Base-by-base conservation (phyloP, 2,113 vertebrate genomes). In the Notarius quadriscutis region DNA sequence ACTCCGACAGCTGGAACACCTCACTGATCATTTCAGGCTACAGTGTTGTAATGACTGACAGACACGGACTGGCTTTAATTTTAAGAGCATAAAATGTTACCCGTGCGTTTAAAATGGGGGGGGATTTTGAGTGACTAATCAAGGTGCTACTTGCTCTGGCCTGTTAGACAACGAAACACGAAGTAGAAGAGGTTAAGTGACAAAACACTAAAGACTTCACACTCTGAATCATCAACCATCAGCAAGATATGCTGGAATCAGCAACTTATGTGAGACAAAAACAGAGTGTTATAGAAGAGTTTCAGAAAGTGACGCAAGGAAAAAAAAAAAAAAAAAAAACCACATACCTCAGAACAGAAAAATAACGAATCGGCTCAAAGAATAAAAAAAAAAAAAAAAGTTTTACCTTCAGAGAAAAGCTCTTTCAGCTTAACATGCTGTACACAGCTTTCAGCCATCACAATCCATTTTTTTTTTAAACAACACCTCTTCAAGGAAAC, bases 41-140 rank as follows among this genome's bases (percentile, higher is more conserved):
- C 20, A 7, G n/a, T 12, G 1, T n/a, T 62, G 27, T 22, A 50
- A 41, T 63, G 25, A 50, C 25, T 11, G 25, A 57, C 34, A 48
- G 0, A 77, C 34, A 34, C 53, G 27, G 51, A 30, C n/a, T 27
- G n/a, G 15, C 14, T 80, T 53, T 27, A 7, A 25, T 27, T 65
- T 9, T 22, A 65, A 86, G 1, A 51, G 15, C 22, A 25, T 48
- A 48, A 7, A 25, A 81, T 12, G 41, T 34, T 14, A 15, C 50
- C 12, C 1, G 2, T 69, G 48, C 9, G 10, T 11, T 41, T 53
- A 60, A 63, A 30, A 72, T 48, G n/a, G 6, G 51, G 85, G 85
- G 87, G 71, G 53, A 86, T 88, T 86, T 88, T 18, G 57, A 62
- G 34, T 88, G 89, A 86, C 81, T 71, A 84, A 88, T 69, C 65